Percentiles rank a stretch among this genome's conserved stretches.
phyloP scores from a whole-genome alignment of 2,113 vertebrate genomes.

The Tretioscincus oriximinensis region DNA sequence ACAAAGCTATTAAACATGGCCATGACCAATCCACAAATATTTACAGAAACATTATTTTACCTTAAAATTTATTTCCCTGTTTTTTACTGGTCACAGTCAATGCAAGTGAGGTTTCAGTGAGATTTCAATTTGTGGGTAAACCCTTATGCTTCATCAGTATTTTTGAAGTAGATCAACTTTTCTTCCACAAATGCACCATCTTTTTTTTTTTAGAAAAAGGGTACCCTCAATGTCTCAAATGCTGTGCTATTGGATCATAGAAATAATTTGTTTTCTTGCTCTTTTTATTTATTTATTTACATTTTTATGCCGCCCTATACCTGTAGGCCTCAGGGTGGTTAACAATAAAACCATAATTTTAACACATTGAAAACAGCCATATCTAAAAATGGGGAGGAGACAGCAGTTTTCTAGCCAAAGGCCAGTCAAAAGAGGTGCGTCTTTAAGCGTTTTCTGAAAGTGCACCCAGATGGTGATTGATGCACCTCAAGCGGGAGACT shows the following conservation, averaged over 20 bases:
- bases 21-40: conserved; percentile 56
- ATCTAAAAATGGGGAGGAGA: too few species aligned
- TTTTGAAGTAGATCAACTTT: conserved; percentile 11
- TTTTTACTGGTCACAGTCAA: conserved; percentile 15
- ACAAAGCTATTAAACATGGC: conserved; percentile 71
- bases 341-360: too few species aligned
- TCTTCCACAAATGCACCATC: conserved; percentile 25
- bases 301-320: too few species aligned
- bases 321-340: too few species aligned
- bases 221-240: conserved; percentile 9
- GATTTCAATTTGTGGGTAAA: conserved; percentile 51
- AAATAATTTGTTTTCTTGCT: not conserved
- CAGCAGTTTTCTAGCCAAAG: too few species aligned
- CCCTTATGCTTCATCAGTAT: conserved; percentile 37
- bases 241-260: not conserved
- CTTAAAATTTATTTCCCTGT: conserved; percentile 42
- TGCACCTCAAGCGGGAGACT: too few species aligned
- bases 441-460: too few species aligned
- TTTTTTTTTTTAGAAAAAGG: too few species aligned
- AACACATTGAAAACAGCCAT: too few species aligned
- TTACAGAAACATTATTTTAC: conserved; percentile 59
- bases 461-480: too few species aligned
- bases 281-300: too few species aligned
- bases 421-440: too few species aligned
- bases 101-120: conserved; percentile 49